Conservation (phyloP, 2,888 invertebrate genomes). For the Pomacea canaliculata region DNA sequence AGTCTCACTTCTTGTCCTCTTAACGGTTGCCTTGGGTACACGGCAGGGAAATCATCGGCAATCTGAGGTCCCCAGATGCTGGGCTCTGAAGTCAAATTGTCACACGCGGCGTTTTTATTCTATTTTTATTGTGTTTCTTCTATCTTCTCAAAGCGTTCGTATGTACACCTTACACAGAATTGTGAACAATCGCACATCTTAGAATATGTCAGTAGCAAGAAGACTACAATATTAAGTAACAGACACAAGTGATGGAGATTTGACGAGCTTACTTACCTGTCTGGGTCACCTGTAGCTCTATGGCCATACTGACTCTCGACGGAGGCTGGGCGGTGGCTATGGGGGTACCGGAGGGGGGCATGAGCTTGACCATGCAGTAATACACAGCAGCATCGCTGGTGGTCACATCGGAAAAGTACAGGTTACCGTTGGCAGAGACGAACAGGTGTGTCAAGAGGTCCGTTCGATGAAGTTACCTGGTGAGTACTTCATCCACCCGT, state of each 20-base stretch:
- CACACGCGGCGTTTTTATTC: too few species aligned
- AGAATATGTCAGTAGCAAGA: too few species aligned
- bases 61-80: constrained; percentile 78
- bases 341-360: constrained; percentile 35
- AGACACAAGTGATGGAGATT: too few species aligned
- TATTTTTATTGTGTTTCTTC: too few species aligned
- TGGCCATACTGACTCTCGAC: constrained; percentile 52
- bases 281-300: constrained; percentile 44
- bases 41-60: constrained; percentile 92
- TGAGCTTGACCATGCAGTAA: constrained; percentile 40
- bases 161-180: too few species aligned
- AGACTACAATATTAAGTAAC: too few species aligned
- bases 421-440: constrained; percentile 91
- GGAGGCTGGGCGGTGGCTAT: constrained; percentile 42
- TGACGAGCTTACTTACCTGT: constrained; percentile 32
- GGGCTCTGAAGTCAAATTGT: constrained; percentile 35
- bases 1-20: constrained; percentile 90
- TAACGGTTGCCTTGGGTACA: constrained; percentile 91
- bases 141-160: too few species aligned
- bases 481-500: constrained; percentile 90
- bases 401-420: constrained; percentile 94
- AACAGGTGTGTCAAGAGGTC: constrained; percentile 84
- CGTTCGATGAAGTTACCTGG: constrained; percentile 95
- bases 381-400: constrained; percentile 74
- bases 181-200: too few species aligned